Evolutionary conservation across 2,888 invertebrate species (phyloP), one percentile per base, ranked within the genome.

Genomic region (Leptinotarsa peninsularis): DNA sequence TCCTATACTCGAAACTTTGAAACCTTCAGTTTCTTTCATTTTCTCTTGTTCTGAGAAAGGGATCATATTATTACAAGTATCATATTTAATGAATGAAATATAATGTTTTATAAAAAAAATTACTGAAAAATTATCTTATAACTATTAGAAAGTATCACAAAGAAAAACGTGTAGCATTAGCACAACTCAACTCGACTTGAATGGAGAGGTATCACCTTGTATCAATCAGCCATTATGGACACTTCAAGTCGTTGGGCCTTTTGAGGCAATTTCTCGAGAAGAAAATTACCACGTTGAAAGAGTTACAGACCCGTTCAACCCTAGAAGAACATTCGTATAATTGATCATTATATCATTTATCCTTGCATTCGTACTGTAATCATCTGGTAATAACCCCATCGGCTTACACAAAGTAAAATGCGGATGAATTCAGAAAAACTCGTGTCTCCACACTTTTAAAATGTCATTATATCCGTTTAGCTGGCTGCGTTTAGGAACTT

Each of bases 391-490:
- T 83, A 83, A 81, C 73, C 76, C 76, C 77, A 81, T 75, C 78
- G 80, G 77, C 75, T 52, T 4, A 49, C 67, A 50, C 70, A 74
- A 76, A 79, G 72, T 49, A 74, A 58, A 76, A 77, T 73, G 72
- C 33, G 58, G 58, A 66, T 72, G 72, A 63, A 76, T 76, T 76
- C 73, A 72, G 69, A 80, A 81, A 81, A 80, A 80, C 73, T 72
- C 75, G 72, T 79, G 82, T 82, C 82, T 81, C 81, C 80, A 77
- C 81, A 82, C 82, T 83, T 83, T 84, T 83, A 83, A 84, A 83
- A 84, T 82, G 82, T 81, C 84, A 84, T 84, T 84, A 84, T 80
- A 82, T 78, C 77, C 81, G 80, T 83, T 70, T 70, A 82, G 79
- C 72, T 72, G 76, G 60, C 71, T 76, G 77, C 76, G 68, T 81